A percentile compares a stretch with the other conserved stretches of the same genome.
Conservation (phyloP, 2,888 invertebrate species). For the Hylaea fasciaria region DNA sequence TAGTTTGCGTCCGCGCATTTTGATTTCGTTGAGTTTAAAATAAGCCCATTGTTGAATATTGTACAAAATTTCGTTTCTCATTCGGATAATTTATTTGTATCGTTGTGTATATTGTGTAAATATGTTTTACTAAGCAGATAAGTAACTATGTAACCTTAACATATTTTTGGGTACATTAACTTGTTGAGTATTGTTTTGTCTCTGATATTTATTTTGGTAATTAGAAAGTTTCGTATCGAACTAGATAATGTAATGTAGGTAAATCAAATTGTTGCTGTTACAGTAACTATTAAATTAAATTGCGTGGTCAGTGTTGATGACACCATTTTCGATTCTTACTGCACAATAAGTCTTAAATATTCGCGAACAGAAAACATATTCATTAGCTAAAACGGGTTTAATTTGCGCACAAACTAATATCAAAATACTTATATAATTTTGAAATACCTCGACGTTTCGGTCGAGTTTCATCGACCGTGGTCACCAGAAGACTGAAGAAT, state of each 20-base stretch:
- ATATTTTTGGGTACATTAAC: slow-evolving; percentile 12
- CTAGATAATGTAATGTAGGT: slow-evolving; percentile 7
- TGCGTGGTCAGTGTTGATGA: no score
- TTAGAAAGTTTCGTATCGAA: slow-evolving; percentile 5
- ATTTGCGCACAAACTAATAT: no score
- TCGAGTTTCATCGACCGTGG: no score
- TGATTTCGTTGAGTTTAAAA: neutral
- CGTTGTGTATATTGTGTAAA: slow-evolving; percentile 64
- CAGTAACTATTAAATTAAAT: neutral
- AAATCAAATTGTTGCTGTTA: slow-evolving; percentile 13
- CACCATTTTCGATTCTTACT: no score
- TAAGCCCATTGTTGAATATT: slow-evolving; percentile 15
- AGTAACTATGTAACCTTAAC: slow-evolving; percentile 16
- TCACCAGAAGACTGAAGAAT: no score
- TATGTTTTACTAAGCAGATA: slow-evolving; percentile 49
- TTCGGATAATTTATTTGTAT: slow-evolving; percentile 16
- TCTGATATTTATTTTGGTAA: slow-evolving; percentile 30
- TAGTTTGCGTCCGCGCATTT: neutral
- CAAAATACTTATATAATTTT: no score
- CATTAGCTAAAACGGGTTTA: no score
- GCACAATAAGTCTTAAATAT: no score
- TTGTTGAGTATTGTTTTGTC: slow-evolving; percentile 6
- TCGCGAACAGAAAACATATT: no score
- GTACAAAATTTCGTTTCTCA: slow-evolving; percentile 16
- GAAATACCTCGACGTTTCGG: no score